Conservation (phyloP, 35 echinoderm and acorn worm genomes). For the Apostichopus japonicus region DNA sequence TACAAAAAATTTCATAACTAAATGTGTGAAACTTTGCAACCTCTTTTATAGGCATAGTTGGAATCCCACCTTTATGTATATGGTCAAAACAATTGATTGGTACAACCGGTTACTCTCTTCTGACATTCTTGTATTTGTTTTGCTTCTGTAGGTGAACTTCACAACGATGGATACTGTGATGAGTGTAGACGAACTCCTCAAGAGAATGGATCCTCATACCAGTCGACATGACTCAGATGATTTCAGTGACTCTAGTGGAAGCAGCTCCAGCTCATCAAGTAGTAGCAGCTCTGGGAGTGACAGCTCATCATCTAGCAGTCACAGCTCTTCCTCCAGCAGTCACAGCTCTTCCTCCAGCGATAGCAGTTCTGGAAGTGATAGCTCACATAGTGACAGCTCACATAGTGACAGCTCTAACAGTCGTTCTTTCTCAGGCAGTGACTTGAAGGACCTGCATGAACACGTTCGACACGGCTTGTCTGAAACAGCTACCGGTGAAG, state of each 20-base stretch:
- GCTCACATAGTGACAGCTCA: slow-evolving; percentile 1
- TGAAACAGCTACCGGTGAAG: not conserved
- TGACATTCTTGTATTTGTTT: not conserved
- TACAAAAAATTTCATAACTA: no score
- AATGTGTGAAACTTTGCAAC: no score
- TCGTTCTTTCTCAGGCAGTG: not conserved
- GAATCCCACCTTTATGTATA: no score
- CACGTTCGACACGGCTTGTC: not conserved
- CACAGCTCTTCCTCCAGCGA: not conserved
- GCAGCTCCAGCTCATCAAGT: not conserved
- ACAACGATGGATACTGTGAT: not conserved
- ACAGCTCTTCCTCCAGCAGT: slow-evolving; percentile 12
- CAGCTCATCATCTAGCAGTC: not conserved
- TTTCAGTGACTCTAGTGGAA: not conserved
- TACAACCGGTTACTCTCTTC: not conserved
- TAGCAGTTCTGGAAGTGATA: not conserved
- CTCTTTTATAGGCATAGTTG: no score
- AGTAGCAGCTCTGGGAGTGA: not conserved
- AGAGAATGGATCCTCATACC: slow-evolving; percentile 20
- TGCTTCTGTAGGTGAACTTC: not conserved
- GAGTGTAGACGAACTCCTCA: not conserved
- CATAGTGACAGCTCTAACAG: not conserved
- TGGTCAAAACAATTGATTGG: no score
- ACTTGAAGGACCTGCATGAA: not conserved
- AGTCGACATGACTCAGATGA: not conserved